Percentiles rank a stretch among this genome's conserved stretches.
These are phyloP conservation scores for Tiliacea citrago DNA, from an alignment of 2,888 invertebrate genomes.

Conservation along the genomic window DNA sequence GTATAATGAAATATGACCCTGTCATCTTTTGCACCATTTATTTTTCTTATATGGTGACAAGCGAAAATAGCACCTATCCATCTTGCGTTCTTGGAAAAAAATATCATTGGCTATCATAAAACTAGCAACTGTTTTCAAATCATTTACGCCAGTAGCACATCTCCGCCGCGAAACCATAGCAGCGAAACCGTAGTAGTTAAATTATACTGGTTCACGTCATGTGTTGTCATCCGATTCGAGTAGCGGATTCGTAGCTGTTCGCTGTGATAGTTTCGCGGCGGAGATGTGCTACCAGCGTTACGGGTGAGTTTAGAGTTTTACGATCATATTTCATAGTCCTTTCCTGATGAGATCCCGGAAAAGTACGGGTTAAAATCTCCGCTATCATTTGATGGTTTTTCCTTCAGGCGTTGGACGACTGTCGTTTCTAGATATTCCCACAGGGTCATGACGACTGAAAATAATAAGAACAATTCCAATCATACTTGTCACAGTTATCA, in stretches of 20 bases:
- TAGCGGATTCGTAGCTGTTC: too few species aligned
- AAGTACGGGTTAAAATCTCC: conserved; percentile 30
- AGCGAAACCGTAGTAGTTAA: too few species aligned
- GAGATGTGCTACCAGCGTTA: too few species aligned
- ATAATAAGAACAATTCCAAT: background rate
- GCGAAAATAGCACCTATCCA: conserved; percentile 3
- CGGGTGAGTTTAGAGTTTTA: conserved; percentile 45
- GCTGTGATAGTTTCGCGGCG: too few species aligned
- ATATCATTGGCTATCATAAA: conserved; percentile 40
- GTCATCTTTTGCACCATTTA: conserved; percentile 13
- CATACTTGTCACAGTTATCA: background rate
- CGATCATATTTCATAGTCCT: conserved; percentile 3
- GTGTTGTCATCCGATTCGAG: too few species aligned
- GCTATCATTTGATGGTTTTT: conserved; percentile 24
- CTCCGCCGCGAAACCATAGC: too few species aligned
- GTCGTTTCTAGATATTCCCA: background rate
- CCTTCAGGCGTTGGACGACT: background rate
- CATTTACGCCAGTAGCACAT: too few species aligned
- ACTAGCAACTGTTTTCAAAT: conserved; percentile 38
- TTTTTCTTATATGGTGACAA: conserved; percentile 10
- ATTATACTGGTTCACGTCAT: too few species aligned
- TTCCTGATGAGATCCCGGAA: conserved; percentile 47
- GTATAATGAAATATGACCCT: background rate
- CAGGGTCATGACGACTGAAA: background rate
- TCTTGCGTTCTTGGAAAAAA: conserved; percentile 28